A percentile compares a stretch with the other conserved stretches of the same genome.
Evolutionary conservation across 2,113 vertebrate genomes (phyloP).

Genomic region (Asarcornis scutulata): DNA sequence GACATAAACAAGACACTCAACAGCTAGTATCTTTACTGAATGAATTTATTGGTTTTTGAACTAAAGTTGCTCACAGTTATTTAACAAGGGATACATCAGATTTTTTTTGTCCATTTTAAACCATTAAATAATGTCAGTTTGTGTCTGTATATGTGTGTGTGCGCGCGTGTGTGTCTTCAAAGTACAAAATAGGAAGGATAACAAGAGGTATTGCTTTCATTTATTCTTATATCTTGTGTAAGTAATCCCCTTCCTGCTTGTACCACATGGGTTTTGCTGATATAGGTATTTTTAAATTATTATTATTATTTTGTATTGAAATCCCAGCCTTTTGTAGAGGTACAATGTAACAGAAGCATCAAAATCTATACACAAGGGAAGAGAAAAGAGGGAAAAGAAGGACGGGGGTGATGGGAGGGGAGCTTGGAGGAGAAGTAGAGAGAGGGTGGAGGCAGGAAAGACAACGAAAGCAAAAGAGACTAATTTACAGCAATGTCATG

Average conservation of each 20-base stretch:
- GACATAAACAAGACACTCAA: constrained; percentile 68
- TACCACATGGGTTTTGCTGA: constrained; percentile 74
- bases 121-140: constrained; percentile 83
- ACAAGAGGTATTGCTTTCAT: constrained; percentile 93
- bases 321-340: constrained; percentile 82
- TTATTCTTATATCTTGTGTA: constrained; percentile 81
- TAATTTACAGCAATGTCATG: constrained; percentile 76
- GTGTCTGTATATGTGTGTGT: constrained; percentile 74
- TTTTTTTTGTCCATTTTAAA: constrained; percentile 82
- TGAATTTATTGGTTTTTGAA: constrained; percentile 95
- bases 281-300: constrained; percentile 73
- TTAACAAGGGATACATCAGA: constrained; percentile 90
- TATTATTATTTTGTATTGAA: constrained; percentile 71
- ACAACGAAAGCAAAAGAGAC: constrained; percentile 74
- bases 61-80: constrained; percentile 96
- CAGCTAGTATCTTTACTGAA: constrained; percentile 83
- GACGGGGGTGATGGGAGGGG: constrained; percentile 69
- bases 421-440: constrained; percentile 64
- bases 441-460: constrained; percentile 64
- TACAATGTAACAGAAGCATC: constrained; percentile 87
- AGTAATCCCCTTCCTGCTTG: constrained; percentile 80
- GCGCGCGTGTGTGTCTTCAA: constrained; percentile 76
- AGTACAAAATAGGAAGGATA: constrained; percentile 89
- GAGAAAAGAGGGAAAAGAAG: constrained; percentile 72
- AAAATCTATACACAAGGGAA: constrained; percentile 82